A percentile compares a stretch with the other conserved stretches of the same genome.
These are phyloP conservation scores for Crenuchus spilurus DNA, from an alignment of 2,797 vertebrate species.

Conservation along the genomic window DNA sequence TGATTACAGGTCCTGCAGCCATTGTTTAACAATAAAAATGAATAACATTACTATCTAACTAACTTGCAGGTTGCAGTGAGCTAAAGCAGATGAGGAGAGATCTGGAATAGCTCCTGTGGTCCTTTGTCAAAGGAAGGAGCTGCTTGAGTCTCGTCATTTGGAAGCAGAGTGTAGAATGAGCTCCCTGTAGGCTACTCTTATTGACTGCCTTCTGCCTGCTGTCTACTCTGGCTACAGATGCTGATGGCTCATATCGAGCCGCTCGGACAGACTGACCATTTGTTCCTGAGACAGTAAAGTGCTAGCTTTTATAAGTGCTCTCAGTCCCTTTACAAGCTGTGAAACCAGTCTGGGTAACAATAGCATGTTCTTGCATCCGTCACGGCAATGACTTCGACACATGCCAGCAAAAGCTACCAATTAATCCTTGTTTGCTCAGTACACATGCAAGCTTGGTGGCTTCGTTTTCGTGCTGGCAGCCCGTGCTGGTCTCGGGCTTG, in stretches of 20 bases:
- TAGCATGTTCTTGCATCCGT: not conserved
- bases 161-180: constrained; percentile 25
- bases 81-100: not conserved
- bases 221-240: constrained; percentile 39
- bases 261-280: not conserved
- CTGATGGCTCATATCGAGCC: constrained; percentile 54
- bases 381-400: constrained; percentile 11
- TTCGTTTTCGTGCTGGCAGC: not conserved
- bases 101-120: constrained; percentile 30
- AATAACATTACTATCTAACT: no score
- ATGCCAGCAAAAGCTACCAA: constrained; percentile 48
- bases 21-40: no score
- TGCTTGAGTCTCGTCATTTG: constrained; percentile 20
- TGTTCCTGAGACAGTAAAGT: constrained; percentile 20
- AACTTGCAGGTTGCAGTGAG: not conserved
- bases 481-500: not conserved
- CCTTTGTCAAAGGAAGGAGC: constrained; percentile 33
- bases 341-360: not conserved
- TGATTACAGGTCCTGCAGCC: no score
- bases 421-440: constrained; percentile 59
- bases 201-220: constrained; percentile 52
- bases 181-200: constrained; percentile 49
- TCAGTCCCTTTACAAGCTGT: not conserved
- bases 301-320: constrained; percentile 6
- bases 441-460: not conserved